A percentile compares a stretch with the other conserved stretches of the same genome.
phyloP scores from a whole-genome alignment of 2,888 invertebrate genomes.

The Cosmopolites sordidus region DNA sequence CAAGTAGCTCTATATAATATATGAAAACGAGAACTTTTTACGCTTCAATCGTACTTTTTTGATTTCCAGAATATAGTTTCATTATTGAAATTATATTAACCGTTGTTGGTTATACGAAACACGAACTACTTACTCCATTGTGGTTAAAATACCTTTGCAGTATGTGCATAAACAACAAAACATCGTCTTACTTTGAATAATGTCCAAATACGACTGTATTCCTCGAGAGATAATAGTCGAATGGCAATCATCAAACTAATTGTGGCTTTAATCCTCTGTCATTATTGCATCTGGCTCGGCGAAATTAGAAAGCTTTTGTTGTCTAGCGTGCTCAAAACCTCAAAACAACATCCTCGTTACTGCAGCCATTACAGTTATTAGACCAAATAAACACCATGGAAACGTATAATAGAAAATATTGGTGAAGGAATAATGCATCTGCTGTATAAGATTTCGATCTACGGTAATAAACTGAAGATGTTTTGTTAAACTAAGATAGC shows the following conservation, averaged over 20 bases:
- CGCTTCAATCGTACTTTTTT: no score
- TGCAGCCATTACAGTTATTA: slow-evolving; percentile 5
- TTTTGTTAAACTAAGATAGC: no score
- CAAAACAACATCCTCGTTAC: slow-evolving; percentile 7
- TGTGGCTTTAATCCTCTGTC: slow-evolving; percentile 14
- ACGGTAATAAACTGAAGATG: no score
- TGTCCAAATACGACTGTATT: not conserved
- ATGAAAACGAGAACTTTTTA: no score
- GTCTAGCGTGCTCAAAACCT: slow-evolving; percentile 2
- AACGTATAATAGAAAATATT: not conserved
- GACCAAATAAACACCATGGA: slow-evolving; percentile 7
- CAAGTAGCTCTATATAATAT: no score
- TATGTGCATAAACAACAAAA: slow-evolving; percentile 3
- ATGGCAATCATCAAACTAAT: slow-evolving; percentile 18
- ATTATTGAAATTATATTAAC: no score
- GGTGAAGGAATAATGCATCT: not conserved
- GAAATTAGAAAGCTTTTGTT: slow-evolving; percentile 9
- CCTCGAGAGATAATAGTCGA: slow-evolving; percentile 10
- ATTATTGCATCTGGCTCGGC: slow-evolving; percentile 12
- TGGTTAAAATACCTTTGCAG: not conserved
- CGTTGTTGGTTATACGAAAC: no score
- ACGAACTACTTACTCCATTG: no score
- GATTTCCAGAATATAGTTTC: no score
- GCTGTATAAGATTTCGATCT: no score
- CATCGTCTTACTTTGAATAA: slow-evolving; percentile 3